Evolutionary conservation across 1,140 invertebrate species (phyloP), one percentile per base, ranked within the genome.

Genomic region (Chymomyza costata): DNA sequence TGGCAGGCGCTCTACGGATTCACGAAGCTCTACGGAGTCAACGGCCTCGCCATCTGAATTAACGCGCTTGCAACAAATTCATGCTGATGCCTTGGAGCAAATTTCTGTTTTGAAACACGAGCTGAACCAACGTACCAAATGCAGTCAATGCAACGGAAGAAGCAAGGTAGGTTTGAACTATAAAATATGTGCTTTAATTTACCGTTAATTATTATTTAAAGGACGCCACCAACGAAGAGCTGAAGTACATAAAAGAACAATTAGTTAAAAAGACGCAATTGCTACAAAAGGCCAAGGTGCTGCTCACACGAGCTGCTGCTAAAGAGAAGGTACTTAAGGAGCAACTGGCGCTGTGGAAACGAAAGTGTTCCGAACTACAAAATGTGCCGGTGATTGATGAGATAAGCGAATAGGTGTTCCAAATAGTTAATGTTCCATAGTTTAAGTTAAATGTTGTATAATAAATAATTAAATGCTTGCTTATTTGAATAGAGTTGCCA

Each of bases 191-290:
- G 25, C 14, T 28, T 1, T 10, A 34, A 25, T 16, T 28, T 34
- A 3, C 3, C 3, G 16, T 38, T 35, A 13, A 19, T 11, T n/a
- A 6, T 6, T 32, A 30, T 2, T 3, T 39, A 2, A 10, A 76
- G 62, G 65, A 81, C 37, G 39, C 54, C n/a, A 21, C 55, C 15
- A 66, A 65, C 25, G 74, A 68, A 7, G 83, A 88, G 60, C 52
- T 59, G 1, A 86, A 86, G 41, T 84, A 85, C 45, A 86, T 86
- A 48, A 86, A 85, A 46, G 78, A 81, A 6, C 88, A 90, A 63
- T 60, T 90, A 3, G 46, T 56, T 5, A 87, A 89, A 17, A 90
- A 90, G 60, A 87, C 87, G 2, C 86, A 89, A 40, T 70, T 90
- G 2, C 47, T 90, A 14, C 85, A 87, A 40, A 89, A 88, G 69